A percentile compares a stretch with the other conserved stretches of the same genome.
Conservation (phyloP, 2,797 vertebrate genomes). For the Pipistrellus kuhlii region DNA sequence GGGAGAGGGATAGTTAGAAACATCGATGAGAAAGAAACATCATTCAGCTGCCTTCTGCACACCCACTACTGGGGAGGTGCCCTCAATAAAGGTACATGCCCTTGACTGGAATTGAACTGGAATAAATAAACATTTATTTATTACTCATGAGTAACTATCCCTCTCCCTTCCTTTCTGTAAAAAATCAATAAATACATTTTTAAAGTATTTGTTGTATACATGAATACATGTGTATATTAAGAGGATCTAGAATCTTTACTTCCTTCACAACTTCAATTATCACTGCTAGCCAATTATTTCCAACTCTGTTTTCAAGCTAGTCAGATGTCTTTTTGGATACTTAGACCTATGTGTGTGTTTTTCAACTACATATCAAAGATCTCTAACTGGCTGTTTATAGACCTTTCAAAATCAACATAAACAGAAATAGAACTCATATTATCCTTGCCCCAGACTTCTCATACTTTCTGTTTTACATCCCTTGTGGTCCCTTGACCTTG, state of each 20-base stretch:
- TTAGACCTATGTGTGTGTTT: neutral
- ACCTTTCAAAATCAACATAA: constrained; percentile 17
- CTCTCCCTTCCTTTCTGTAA: too few species aligned
- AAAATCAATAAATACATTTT: too few species aligned
- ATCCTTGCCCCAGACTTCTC: neutral
- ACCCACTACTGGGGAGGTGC: too few species aligned
- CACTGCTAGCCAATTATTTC: neutral
- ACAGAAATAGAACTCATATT: neutral
- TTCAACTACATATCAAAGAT: neutral
- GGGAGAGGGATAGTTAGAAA: too few species aligned
- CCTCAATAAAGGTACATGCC: too few species aligned
- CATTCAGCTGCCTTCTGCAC: too few species aligned
- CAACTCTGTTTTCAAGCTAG: neutral
- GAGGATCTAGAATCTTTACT: neutral
- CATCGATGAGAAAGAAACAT: too few species aligned
- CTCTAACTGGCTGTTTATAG: neutral
- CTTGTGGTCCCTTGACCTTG: neutral
- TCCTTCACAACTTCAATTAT: neutral
- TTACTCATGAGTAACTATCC: too few species aligned
- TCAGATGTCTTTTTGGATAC: neutral
- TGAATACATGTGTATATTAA: neutral
- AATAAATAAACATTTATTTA: too few species aligned
- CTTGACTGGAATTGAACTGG: too few species aligned
- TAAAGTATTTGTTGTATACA: neutral
- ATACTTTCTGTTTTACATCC: neutral